These are phyloP conservation scores for Rhaphigaster nebulosa DNA, from an alignment of 2,888 invertebrate genomes.

Conservation along the genomic window DNA sequence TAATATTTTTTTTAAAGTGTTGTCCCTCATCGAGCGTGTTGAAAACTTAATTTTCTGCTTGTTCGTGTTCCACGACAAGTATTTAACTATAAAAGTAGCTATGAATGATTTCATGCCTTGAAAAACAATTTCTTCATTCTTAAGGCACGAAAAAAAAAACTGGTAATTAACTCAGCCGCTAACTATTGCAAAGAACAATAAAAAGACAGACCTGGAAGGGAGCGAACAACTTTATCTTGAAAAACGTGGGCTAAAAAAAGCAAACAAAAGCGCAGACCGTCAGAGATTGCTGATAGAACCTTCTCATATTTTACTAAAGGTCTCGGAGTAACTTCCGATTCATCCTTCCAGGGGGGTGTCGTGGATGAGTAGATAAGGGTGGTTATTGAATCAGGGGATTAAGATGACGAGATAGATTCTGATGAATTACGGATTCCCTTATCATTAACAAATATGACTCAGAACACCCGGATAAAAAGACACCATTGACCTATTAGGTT, in stretches of 20 bases:
- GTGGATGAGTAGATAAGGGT: conserved; percentile 6
- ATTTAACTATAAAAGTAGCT: too few relatives aligned
- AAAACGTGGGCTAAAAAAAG: not conserved
- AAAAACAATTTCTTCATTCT: too few relatives aligned
- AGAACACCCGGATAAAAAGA: not conserved
- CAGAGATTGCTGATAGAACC: not conserved
- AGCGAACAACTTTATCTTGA: not conserved
- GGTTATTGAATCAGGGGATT: not conserved
- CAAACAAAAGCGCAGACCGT: not conserved
- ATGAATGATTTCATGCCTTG: too few relatives aligned
- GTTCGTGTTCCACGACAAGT: too few relatives aligned
- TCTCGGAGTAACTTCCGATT: not conserved
- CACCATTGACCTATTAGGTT: not conserved
- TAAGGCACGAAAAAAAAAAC: too few relatives aligned
- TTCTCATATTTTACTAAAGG: not conserved
- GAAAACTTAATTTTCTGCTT: too few relatives aligned
- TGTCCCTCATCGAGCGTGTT: too few relatives aligned
- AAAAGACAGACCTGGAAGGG: not conserved
- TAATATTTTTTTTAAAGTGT: too few relatives aligned
- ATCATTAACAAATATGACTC: not conserved
- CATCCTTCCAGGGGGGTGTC: not conserved
- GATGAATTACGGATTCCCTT: not conserved
- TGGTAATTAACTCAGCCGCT: too few relatives aligned
- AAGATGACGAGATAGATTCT: not conserved
- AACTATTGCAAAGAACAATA: not conserved